Evolutionary conservation across 2,113 vertebrate genomes (phyloP), one percentile per base, ranked within the genome.

Genomic region (Seriola dumerili): DNA sequence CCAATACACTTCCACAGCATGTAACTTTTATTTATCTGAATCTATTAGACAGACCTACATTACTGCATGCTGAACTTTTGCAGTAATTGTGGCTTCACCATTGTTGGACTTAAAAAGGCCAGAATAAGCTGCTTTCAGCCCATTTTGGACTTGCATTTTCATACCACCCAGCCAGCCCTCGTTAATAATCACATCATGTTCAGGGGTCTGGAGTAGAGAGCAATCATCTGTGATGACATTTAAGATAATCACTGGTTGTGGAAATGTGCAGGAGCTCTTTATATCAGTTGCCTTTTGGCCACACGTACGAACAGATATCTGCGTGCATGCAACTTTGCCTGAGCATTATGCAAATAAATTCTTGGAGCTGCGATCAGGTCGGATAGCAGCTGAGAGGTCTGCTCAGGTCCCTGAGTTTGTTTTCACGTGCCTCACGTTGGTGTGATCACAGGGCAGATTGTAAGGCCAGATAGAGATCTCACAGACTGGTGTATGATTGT

Each of bases 391-490:
- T 42, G 70, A 46, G 82, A 85, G 83, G 84, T 89, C 84, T 77
- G 77, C 86, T 88, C 65, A 63, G 85, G 88, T 89, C 82, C 73
- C 72, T 1, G 67, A 73, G 86, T 93, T 91, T 94, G 88, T 92
- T 91, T 93, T 90, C 80, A 76, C 8, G 67, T 82, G 78, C 73
- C 86, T 90, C 68, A 64, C 59, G 54, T 88, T 48, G 79, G 80
- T 89, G 79, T 58, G 91, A 93, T 93, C 90, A 74, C 81, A 75
- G 80, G 76, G 83, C 70, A 86, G 90, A 93, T 92, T 88, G 78
- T 5, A 64, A 54, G 72, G 57, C 69, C 58, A 69, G 91, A 94
- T 93, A 94, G 65, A 87, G 91, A 94, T 95, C 91, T 89, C 52
- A 8, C 79, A 87, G 82, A 85, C 87, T 87, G 63, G 38, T 76